Evolutionary conservation across 2,113 vertebrate genomes (phyloP), one percentile per base, ranked within the genome.

Genomic region (Uria aalge): DNA sequence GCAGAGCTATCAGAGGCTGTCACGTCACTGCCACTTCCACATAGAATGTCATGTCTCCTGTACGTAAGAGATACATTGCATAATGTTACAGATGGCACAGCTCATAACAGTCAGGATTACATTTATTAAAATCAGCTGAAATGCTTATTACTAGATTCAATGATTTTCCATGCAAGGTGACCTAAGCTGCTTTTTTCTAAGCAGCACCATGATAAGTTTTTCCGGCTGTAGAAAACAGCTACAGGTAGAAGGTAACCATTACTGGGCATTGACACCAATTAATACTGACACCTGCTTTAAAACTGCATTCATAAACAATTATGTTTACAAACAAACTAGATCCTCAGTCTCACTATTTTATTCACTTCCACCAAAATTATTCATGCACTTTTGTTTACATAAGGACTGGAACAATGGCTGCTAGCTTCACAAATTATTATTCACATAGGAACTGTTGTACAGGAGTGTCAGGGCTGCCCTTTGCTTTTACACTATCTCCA

Each of bases 71-170:
- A 94, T 48, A 85, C 45, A 73, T 96, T 95, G 94, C 97, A 97
- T 97, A 97, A 96, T 77, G 95, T 73, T 96, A 88, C 97, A 97
- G 97, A 96, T 96, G 96, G 94, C 92, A 85, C 57, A 88, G 87
- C 84, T 94, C 84, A 12, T 74, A 91, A 69, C 84, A 87, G 80
- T 59, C 63, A 83, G 94, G 91, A 97, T 97, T 95, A 96, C 84
- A 76, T 82, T 94, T 90, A 95, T 83, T 90, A 95, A 91, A 96
- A 76, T 91, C 87, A 90, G 77, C 60, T 85, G 92, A 94, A 94
- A 93, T 77, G 40, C 83, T 91, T 91, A 92, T 94, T 93, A 82
- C 50, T 94, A 43, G 55, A 88, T 53, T 81, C 80, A 64, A 55
- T 40, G 74, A 41, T 85, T 95, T 95, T 74, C 45, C 27, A 32